These are phyloP conservation scores for Sisyra terminalis DNA, from an alignment of 2,888 invertebrate species.

Conservation along the genomic window DNA sequence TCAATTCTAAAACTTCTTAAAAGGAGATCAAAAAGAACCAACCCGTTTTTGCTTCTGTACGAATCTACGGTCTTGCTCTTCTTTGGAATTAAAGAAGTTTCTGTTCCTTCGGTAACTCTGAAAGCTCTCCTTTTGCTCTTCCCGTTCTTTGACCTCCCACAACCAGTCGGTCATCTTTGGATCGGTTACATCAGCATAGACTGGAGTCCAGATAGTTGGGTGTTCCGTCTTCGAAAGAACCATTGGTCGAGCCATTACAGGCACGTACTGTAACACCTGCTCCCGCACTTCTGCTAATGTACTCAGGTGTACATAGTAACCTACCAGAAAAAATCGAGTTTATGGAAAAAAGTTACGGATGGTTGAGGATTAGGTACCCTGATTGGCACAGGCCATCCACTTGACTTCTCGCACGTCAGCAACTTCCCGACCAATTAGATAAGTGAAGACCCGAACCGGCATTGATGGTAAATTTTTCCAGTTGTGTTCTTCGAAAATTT, in stretches of 20 bases:
- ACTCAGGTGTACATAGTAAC: constrained; percentile 90
- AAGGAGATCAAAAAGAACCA: constrained; percentile 14
- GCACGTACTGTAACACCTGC: constrained; percentile 90
- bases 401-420: constrained; percentile 86
- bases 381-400: constrained; percentile 98
- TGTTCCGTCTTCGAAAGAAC: constrained; percentile 71
- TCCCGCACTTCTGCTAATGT: constrained; percentile 96
- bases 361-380: constrained; percentile 42
- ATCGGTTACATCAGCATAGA: constrained; percentile 85
- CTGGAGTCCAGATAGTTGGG: constrained; percentile 88
- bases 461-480: constrained; percentile 57
- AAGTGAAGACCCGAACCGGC: constrained; percentile 92
- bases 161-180: constrained; percentile 82
- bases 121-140: constrained; percentile 61
- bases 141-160: constrained; percentile 71
- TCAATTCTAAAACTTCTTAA: too few relatives aligned
- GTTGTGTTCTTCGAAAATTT: constrained; percentile 83
- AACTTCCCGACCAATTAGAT: constrained; percentile 76
- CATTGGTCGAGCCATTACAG: constrained; percentile 90
- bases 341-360: too few relatives aligned
- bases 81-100: constrained; percentile 39
- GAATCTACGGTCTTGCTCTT: constrained; percentile 44
- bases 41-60: constrained; percentile 31
- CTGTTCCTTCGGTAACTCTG: constrained; percentile 45
- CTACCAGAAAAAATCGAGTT: constrained; percentile 25